Base-by-base conservation (phyloP, 2,888 invertebrate species). In the Zelleria hepariella region DNA sequence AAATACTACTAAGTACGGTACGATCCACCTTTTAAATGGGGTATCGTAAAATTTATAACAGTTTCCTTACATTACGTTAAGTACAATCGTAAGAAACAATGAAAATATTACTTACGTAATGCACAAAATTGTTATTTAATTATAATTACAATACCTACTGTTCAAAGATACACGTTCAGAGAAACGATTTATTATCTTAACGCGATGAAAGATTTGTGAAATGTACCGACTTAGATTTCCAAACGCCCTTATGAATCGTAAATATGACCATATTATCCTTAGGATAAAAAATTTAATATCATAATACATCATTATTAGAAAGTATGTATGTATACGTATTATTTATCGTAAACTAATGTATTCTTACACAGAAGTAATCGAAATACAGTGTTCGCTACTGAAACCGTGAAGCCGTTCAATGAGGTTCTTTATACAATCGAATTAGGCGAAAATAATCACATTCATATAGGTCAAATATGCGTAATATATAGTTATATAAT, bases 391-490 rank as follows among this genome's bases (percentile, higher is more conserved):
- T 76, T 74, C 71, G 78, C 88, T 86, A 88, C 81, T 75, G 77
- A 82, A 87, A 86, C 81, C 74, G 78, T 84, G 84, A 78, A 80
- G 81, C 81, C 73, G 80, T 81, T 76, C 76, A 83, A 82, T 82
- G 77, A 81, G 77, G 83, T 86, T 84, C 86, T 85, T 87, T 86
- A 87, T 86, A 88, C 87, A 86, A 86, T 86, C 82, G 86, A 86
- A 86, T 86, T 84, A 88, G 87, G 86, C 86, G 74, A 88, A 86
- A 86, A 84, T 83, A 86, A 88, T 86, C 83, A 86, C 82, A 86
- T 87, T 84, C 76, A 86, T 85, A 86, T 85, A 86, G 82, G 76
- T 88, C 86, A 86, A 87, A 85, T 86, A 88, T 83, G 86, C 82
- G 68, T 81, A 78, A 78, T 84, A 80, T 81, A 82, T 82, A 84